Evolutionary conservation across 2,797 vertebrate genomes (phyloP), one percentile per base, ranked within the genome.

Genomic region (Lepus townsendii): DNA sequence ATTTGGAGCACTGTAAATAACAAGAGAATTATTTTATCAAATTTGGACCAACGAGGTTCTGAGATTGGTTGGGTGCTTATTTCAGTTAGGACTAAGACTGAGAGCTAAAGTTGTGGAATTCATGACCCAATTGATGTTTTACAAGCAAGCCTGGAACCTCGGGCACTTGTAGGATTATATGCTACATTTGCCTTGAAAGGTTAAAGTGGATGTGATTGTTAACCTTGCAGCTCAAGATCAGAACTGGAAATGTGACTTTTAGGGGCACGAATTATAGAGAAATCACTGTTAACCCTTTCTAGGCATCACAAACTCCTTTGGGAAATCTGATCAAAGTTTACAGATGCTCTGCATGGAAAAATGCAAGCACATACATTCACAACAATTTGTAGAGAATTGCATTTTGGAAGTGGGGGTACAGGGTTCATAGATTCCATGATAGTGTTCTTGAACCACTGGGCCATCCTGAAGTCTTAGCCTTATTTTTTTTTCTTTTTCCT

Each of bases 121-220:
- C 2, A 1, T 22, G 35, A 30, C 78, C 54, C 76, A 80, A 57
- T 2, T 83, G 50, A 52, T 93, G 17, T 87, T 96, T 92, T 83
- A 93, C 27, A 86, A 88, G 95, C 52, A 57, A 27, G 86, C 26
- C 69, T 93, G 96, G 66, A 88, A 57, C 66, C 91, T 30, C 62
- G 50, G 71, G 60, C 42, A 72, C 60, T 95, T 73, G 57, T 9
- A 68, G 73, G 85, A 54, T 71, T 69, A 80, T 72, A 42, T 47
- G 91, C 83, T 75, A 84, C 12, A 95, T 97, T 94, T 96, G 76
- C 77, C 76, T 30, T 22, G 72, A 95, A 73, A 94, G 83, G 63
- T 14, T 57, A 93, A 93, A 57, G 84, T 27, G 90, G 4, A 73
- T 79, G 7, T 97, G 96, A 96, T 75, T 90, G 97, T 65, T 93